A percentile compares a stretch with the other conserved stretches of the same genome.
phyloP scores from a whole-genome alignment of 2,797 vertebrate species.

The Graptemys geographica region DNA sequence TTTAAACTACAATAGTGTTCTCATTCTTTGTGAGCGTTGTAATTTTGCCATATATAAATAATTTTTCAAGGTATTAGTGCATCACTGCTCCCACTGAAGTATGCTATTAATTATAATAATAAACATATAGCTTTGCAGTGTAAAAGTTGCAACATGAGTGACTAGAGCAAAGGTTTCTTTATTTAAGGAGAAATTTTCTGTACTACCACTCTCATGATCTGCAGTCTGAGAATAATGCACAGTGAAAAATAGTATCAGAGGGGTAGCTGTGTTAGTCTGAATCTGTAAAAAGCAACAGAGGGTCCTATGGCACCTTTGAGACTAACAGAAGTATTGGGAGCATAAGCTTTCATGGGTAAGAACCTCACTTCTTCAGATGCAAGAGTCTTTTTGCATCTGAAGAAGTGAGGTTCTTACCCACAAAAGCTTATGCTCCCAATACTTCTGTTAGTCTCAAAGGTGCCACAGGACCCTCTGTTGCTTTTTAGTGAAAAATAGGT shows the following conservation, averaged over 20 bases:
- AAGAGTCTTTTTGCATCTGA: too few relatives aligned
- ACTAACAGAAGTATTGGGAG: too few relatives aligned
- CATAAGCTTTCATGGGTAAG: too few relatives aligned
- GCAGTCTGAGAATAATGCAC: fast-evolving
- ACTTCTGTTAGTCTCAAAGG: too few relatives aligned
- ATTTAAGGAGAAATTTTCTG: not conserved
- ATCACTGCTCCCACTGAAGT: not conserved
- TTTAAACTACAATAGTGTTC: not conserved
- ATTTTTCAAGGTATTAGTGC: not conserved
- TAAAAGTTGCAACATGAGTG: not conserved
- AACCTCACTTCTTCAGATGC: too few relatives aligned
- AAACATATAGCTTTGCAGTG: not conserved
- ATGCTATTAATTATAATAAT: not conserved
- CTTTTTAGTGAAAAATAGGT: not conserved
- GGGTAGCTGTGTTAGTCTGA: too few relatives aligned
- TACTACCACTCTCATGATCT: not conserved
- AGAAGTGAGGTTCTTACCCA: too few relatives aligned
- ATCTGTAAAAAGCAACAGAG: too few relatives aligned
- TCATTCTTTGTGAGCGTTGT: not conserved
- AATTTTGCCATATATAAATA: not conserved
- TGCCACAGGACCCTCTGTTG: too few relatives aligned
- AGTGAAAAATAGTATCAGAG: not conserved
- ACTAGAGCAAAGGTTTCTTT: not conserved
- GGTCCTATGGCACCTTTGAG: too few relatives aligned
- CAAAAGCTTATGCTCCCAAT: too few relatives aligned